These are phyloP conservation scores for Tapera naevia DNA, from an alignment of 2,797 vertebrate genomes.

Conservation along the genomic window DNA sequence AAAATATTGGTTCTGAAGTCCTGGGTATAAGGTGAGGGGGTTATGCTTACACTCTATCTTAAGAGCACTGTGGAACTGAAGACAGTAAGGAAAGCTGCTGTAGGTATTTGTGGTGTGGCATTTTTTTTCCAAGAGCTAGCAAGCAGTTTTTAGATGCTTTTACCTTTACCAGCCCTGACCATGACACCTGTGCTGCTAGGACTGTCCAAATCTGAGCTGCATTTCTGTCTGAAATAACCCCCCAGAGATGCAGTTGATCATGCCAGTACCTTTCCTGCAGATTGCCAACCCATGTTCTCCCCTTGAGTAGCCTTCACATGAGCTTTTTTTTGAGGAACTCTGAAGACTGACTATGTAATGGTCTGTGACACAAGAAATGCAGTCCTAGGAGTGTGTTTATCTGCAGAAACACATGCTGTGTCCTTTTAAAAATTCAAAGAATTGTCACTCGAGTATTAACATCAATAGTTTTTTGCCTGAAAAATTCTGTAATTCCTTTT, in stretches of 20 bases:
- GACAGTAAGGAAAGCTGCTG: not conserved
- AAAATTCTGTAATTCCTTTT: not conserved
- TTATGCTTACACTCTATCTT: not conserved
- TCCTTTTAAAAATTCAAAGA: not conserved
- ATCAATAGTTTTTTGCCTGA: not conserved
- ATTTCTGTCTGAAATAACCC: not conserved
- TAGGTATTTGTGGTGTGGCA: accelerated
- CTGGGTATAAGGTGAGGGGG: not conserved
- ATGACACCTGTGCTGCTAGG: not conserved
- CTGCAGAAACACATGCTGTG: not conserved
- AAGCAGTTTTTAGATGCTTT: not conserved
- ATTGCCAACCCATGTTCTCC: not conserved
- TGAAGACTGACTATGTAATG: not conserved
- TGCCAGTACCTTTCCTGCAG: not conserved
- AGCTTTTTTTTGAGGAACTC: not conserved
- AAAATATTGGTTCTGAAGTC: not conserved
- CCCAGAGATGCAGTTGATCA: not conserved
- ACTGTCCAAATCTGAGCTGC: not conserved
- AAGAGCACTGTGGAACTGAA: not conserved
- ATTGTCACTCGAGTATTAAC: not conserved
- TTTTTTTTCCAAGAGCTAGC: not conserved
- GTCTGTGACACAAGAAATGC: not conserved
- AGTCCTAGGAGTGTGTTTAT: not conserved
- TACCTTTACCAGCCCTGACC: not conserved
- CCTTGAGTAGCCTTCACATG: not conserved